Base-by-base conservation (phyloP, 1,140 invertebrate species). In the Lepidurus couesii region DNA sequence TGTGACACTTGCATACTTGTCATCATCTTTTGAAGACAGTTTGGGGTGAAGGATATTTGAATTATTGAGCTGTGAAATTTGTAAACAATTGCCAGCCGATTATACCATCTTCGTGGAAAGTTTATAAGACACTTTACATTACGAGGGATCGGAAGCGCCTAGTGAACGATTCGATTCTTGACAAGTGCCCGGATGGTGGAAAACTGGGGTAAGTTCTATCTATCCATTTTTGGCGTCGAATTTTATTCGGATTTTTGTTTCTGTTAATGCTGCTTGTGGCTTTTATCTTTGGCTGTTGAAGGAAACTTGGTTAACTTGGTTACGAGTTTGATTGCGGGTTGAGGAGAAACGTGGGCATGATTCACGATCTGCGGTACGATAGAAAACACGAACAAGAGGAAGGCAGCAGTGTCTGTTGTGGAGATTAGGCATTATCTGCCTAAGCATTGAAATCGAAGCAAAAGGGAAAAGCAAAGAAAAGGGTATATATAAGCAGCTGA, bases 361-460 rank as follows among this genome's bases (percentile, higher is more conserved):
- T 13, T 65, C 53, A 65, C 16, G 8, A 65, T 21, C 21, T 65
- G 53, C 53, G 53, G 53, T 65, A 16, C 53, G 53, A 13, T 21
- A 65, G 53, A 65, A 65, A 65, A n/a, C 53, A 21, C 16, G 53
- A 65, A 21, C 21, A 65, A 9, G 7, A 16, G 21, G 21, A 65
- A 65, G 53, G 21, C 53, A 34, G 13, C 53, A 9, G 13, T 7
- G 53, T 65, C 7, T 21, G 53, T n/a, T 7, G 21, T 65, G 13
- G 53, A 65, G 53, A 65, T 65, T 65, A 65, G n/a, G 53, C 13
- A n/a, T 65, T 65, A 21, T 65, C 53, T 65, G 53, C 53, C 6
- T 21, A 21, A 21, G 53, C 53, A 65, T 65, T 13, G 53, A 21
- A 65, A 65, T 65, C 8, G 6, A 65, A 65, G 13, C 53, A 10